Base-by-base conservation (phyloP, 2,888 invertebrate genomes). In the Tethea ocularis region DNA sequence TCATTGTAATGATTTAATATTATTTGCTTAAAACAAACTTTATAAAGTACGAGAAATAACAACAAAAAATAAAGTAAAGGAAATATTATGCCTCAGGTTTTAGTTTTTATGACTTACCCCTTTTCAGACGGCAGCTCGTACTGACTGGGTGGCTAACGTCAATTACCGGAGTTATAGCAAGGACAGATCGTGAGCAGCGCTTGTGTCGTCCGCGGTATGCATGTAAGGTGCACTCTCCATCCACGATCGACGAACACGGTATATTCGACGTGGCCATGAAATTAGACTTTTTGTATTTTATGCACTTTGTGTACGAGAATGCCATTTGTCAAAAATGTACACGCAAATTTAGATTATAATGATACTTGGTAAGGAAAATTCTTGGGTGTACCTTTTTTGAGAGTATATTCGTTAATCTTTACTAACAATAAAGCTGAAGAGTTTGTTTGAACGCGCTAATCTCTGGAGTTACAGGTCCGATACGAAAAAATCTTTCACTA, bases 71-170 rank as follows among this genome's bases (percentile, higher is more conserved):
- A 33, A 13, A 33, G 1, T 29, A 29, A 29, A n/a, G 6, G 24
- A n/a, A 52, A 26, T n/a, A 52, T 15, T 8, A 8, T 23, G 1
- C 1, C 29, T 26, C 29, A 29, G 1, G 6, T 29, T 24, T 53
- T 17, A 26, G 17, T 6, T 53, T 29, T 53, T 64, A 29, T 5
- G 2, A 71, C 62, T 78, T 83, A 78, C 56, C 3, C 57, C 29
- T 24, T 58, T 75, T 65, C 60, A 3, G 57, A 15, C 7, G 11
- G 36, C 53, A 57, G 62, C 61, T 68, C 78, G 56, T 68, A 61
- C 81, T 58, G 75, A 62, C 78, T 90, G 91, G 91, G 91, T 91
- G 91, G 91, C 84, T 85, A 72, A 87, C 82, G 89, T 91, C 91
- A 89, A 89, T 90, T 87, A 88, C 80, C 76, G 78, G 87, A 89